These are phyloP conservation scores for Paralichthys olivaceus DNA, from an alignment of 2,113 vertebrate genomes.

Conservation along the genomic window DNA sequence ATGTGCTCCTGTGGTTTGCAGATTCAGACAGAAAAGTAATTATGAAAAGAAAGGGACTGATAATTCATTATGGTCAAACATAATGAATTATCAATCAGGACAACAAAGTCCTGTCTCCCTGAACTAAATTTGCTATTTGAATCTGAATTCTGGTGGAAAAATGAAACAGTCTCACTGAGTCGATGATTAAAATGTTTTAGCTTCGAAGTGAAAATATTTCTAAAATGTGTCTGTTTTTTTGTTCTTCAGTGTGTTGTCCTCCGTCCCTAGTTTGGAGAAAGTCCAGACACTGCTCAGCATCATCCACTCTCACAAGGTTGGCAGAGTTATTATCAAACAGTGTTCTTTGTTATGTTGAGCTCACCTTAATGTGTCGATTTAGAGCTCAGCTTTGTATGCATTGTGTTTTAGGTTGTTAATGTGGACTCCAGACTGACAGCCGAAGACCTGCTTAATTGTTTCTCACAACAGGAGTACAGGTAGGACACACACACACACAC, in stretches of 20 bases:
- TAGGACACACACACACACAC: slow-evolving; percentile 58
- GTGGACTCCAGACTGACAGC: slow-evolving; percentile 81
- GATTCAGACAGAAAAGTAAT: no score
- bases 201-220: background rate
- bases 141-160: no score
- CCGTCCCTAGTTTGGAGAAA: slow-evolving; percentile 85
- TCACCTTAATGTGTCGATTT: background rate
- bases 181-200: background rate
- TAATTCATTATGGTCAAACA: no score
- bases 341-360: background rate
- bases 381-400: background rate
- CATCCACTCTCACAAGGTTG: slow-evolving; percentile 86
- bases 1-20: no score
- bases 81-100: no score
- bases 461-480: slow-evolving; percentile 89
- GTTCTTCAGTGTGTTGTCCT: slow-evolving; percentile 85
- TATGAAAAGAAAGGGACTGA: no score
- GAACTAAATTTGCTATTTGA: no score
- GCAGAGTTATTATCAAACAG: slow-evolving; percentile 33
- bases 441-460: slow-evolving; percentile 87
- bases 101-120: no score
- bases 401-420: slow-evolving; percentile 83
- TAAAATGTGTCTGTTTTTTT: slow-evolving; percentile 25
- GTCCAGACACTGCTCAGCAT: slow-evolving; percentile 86
- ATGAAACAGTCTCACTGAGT: no score